Conservation (phyloP, 2,888 invertebrate genomes). For the Leptodirus hochenwartii region DNA sequence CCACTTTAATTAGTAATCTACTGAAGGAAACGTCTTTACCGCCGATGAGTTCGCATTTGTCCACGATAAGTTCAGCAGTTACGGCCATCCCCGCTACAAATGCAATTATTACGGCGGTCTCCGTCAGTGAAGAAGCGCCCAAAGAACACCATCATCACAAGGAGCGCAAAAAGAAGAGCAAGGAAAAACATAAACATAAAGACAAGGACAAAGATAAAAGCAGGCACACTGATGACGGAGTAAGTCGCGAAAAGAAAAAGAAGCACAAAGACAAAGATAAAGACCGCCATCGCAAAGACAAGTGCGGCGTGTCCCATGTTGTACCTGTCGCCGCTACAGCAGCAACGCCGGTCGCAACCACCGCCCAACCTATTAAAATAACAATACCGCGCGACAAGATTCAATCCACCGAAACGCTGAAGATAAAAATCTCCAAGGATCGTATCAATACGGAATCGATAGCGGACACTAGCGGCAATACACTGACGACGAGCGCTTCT, state of each 20-base stretch:
- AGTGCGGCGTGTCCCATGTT: slow-evolving; percentile 15
- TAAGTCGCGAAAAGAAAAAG: slow-evolving; percentile 42
- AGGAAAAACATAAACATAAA: slow-evolving; percentile 63
- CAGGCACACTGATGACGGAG: slow-evolving; percentile 31
- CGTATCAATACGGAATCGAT: slow-evolving; percentile 36
- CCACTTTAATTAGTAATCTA: slow-evolving; percentile 49
- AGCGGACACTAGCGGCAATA: too few species aligned
- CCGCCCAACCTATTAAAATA: slow-evolving; percentile 30
- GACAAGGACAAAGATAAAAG: slow-evolving; percentile 38
- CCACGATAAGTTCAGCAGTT: slow-evolving; percentile 8
- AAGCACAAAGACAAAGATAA: slow-evolving; percentile 53
- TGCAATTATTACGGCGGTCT: slow-evolving; percentile 10
- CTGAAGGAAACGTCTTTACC: slow-evolving; percentile 35
- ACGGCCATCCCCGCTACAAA: slow-evolving; percentile 9
- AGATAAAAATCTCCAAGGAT: slow-evolving; percentile 70
- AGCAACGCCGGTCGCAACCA: slow-evolving; percentile 16
- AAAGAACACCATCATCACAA: slow-evolving; percentile 21
- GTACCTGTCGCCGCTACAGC: slow-evolving; percentile 7
- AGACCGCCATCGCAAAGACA: slow-evolving; percentile 24
- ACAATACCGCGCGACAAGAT: slow-evolving; percentile 42
- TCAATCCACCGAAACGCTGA: slow-evolving; percentile 28
- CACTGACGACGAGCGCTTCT: slow-evolving; percentile 10
- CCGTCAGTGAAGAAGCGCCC: slow-evolving; percentile 3
- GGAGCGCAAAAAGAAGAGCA: slow-evolving; percentile 45
- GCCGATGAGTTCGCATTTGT: slow-evolving; percentile 12